phyloP scores from a whole-genome alignment of 2,888 invertebrate genomes.

The Ditylenchus weischeri region DNA sequence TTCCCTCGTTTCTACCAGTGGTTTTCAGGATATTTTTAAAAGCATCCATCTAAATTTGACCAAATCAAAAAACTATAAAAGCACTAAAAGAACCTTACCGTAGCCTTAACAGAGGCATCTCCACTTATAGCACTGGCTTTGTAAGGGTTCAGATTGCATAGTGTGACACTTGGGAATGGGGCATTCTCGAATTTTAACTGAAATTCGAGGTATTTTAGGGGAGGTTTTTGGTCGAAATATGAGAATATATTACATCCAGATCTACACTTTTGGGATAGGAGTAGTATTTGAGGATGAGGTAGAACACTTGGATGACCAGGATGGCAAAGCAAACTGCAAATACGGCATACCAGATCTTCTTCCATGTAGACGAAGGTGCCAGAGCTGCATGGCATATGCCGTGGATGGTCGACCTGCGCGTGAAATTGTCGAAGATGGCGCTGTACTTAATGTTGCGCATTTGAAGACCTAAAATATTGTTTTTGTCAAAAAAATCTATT shows the following conservation, averaged over 20 bases:
- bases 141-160: constrained; percentile 58
- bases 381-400: constrained; percentile 51
- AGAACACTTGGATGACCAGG: constrained; percentile 44
- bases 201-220: constrained; percentile 23
- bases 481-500: not conserved
- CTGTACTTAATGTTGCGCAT: constrained; percentile 8
- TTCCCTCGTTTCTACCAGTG: constrained; percentile 49
- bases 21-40: constrained; percentile 42
- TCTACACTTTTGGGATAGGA: constrained; percentile 56
- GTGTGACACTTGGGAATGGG: constrained; percentile 55
- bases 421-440: constrained; percentile 19
- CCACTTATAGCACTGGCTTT: constrained; percentile 51
- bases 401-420: constrained; percentile 42
- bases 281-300: constrained; percentile 47
- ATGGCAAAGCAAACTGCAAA: constrained; percentile 23
- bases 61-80: not conserved
- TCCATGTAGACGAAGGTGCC: constrained; percentile 46
- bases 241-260: constrained; percentile 49
- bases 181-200: constrained; percentile 59
- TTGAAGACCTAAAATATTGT: not conserved
- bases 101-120: constrained; percentile 50
- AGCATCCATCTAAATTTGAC: constrained; percentile 44
- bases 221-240: not conserved
- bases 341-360: constrained; percentile 50
- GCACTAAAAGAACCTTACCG: constrained; percentile 35